Conservation (phyloP, 1,140 invertebrate species). For the Zaprionus lachaisei region DNA sequence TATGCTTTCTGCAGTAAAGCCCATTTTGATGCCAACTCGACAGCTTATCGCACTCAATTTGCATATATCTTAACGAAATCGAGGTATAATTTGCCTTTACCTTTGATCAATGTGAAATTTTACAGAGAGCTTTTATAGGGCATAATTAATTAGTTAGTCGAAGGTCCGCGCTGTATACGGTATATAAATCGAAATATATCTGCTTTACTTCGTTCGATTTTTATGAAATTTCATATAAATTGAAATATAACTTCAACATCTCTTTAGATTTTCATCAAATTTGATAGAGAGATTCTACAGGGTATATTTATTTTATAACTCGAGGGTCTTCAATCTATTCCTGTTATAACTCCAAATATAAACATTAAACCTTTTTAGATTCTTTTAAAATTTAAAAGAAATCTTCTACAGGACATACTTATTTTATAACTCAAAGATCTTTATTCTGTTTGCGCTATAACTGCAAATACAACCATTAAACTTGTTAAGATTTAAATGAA, state of each 20-base stretch:
- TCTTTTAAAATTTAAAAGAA: not conserved
- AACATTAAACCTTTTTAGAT: not conserved
- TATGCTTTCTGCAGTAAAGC: not conserved
- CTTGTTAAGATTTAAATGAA: not conserved
- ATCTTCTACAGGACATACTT: not conserved
- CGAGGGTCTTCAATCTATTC: not conserved
- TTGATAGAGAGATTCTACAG: not conserved
- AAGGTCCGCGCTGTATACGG: not conserved
- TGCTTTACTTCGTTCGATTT: not conserved
- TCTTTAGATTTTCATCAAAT: not conserved
- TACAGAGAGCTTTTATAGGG: too few species aligned
- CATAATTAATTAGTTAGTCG: too few species aligned
- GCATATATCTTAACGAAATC: not conserved
- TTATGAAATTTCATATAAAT: not conserved
- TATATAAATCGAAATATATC: not conserved
- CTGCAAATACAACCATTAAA: not conserved
- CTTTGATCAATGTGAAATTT: not conserved
- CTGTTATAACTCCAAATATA: not conserved
- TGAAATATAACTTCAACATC: not conserved
- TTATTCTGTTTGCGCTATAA: not conserved
- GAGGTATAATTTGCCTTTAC: not conserved
- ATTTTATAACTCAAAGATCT: not conserved
- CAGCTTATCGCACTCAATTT: constrained; percentile 1
- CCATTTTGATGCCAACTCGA: not conserved
- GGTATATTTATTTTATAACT: not conserved